phyloP scores from a whole-genome alignment of 2,888 invertebrate genomes.

The Luperina nickerlii region DNA sequence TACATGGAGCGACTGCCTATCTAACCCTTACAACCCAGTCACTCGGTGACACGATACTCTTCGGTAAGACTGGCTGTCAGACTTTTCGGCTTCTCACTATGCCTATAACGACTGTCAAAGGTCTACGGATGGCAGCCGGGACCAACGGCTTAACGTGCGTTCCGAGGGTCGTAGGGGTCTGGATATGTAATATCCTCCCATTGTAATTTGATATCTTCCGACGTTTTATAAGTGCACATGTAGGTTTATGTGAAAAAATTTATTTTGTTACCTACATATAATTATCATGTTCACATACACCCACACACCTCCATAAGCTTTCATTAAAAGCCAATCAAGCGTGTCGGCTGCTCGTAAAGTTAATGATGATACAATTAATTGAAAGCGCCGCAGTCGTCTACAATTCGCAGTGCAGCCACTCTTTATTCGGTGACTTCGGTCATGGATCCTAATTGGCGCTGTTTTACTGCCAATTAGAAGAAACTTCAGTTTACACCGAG shows the following conservation, averaged over 20 bases:
- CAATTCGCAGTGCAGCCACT: conserved; percentile 22
- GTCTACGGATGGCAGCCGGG: not conserved
- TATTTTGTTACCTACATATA: not conserved
- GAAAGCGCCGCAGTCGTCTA: conserved; percentile 10
- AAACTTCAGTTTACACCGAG: conserved; percentile 30
- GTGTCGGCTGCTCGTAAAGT: conserved; percentile 51
- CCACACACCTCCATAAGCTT: conserved; percentile 26
- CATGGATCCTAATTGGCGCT: conserved; percentile 42
- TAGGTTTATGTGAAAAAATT: too few species aligned
- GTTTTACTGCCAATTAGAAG: conserved; percentile 58
- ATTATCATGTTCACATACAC: conserved; percentile 11
- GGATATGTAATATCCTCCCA: too few species aligned
- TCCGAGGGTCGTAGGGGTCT: not conserved
- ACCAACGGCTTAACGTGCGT: not conserved
- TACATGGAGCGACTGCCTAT: not conserved
- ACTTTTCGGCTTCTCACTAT: not conserved
- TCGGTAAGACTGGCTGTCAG: not conserved
- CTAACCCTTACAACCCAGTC: not conserved
- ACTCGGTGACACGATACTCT: not conserved
- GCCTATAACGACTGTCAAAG: not conserved
- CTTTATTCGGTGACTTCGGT: conserved; percentile 52
- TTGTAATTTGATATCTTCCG: too few species aligned
- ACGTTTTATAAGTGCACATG: too few species aligned
- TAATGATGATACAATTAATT: conserved; percentile 52
- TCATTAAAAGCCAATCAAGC: conserved; percentile 62